Evolutionary conservation across 2,113 vertebrate genomes (phyloP).

Genomic region (Xiphophorus couchianus): DNA sequence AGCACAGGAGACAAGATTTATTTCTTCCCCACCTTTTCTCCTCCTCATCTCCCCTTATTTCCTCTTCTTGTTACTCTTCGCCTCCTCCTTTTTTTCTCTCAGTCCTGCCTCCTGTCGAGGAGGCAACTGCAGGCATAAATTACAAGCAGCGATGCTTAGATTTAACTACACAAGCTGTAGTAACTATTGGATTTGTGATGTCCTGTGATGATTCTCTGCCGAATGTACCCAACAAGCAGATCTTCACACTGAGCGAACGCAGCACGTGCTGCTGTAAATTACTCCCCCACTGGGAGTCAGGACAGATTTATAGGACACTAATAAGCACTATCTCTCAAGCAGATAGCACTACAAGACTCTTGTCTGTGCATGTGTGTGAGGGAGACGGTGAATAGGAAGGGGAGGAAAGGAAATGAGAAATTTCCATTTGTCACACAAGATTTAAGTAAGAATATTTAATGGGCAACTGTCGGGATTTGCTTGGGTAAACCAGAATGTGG

Average conservation of each 20-base stretch:
- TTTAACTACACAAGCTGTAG: background rate
- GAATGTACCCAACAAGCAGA: conserved; percentile 5
- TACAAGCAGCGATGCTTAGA: conserved; percentile 32
- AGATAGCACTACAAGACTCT: conserved; percentile 33
- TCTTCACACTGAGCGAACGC: conserved; percentile 17
- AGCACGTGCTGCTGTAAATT: conserved; percentile 59
- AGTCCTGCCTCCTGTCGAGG: conserved; percentile 17
- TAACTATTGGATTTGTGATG: background rate
- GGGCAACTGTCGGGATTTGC: background rate
- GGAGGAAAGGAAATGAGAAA: conserved; percentile 1
- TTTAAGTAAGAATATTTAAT: conserved; percentile 4
- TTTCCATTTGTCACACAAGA: background rate
- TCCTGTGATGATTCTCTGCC: conserved; percentile 7
- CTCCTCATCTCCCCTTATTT: conserved; percentile 43
- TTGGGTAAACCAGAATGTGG: background rate
- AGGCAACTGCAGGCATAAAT: conserved; percentile 37
- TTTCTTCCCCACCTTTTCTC: conserved; percentile 39
- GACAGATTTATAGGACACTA: conserved; percentile 71
- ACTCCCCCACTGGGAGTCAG: conserved; percentile 51
- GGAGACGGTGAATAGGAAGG: conserved; percentile 1
- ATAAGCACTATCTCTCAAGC: conserved; percentile 64
- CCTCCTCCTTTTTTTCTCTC: background rate
- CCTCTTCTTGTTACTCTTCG: conserved; percentile 37
- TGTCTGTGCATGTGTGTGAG: conserved; percentile 35
- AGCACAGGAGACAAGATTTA: conserved; percentile 54